These are phyloP conservation scores for Melanotaenia pygmaea DNA, from an alignment of 2,797 vertebrate species.

Conservation along the genomic window DNA sequence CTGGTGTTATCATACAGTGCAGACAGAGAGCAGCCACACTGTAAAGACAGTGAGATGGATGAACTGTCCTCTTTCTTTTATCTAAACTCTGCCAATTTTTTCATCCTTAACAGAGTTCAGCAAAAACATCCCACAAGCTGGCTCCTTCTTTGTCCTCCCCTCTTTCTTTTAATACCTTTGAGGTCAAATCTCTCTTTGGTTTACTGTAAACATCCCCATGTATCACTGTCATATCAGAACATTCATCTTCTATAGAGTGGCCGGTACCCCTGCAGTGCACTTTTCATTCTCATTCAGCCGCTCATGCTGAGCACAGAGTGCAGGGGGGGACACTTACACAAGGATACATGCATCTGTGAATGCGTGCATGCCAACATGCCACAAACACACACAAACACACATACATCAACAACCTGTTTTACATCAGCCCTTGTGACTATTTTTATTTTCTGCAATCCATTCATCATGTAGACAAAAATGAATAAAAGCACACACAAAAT, in stretches of 20 bases:
- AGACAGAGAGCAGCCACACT: constrained; percentile 42
- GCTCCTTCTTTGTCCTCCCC: constrained; percentile 27
- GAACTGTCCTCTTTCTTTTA: constrained; percentile 48
- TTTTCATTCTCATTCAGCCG: constrained; percentile 60
- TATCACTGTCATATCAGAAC: constrained; percentile 84
- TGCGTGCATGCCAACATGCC: constrained; percentile 27
- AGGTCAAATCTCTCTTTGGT: constrained; percentile 46
- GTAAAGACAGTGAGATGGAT: constrained; percentile 56
- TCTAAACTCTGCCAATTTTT: constrained; percentile 45
- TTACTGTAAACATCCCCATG: constrained; percentile 84
- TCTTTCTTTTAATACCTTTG: constrained; percentile 39
- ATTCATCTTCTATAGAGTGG: constrained; percentile 74
- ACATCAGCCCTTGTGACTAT: constrained; percentile 33
- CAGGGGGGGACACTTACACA: constrained; percentile 32
- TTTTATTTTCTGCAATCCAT: constrained; percentile 48
- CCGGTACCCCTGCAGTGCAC: constrained; percentile 54
- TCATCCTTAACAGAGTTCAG: constrained; percentile 35
- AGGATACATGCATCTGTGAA: constrained; percentile 22
- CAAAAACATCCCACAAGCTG: constrained; percentile 54
- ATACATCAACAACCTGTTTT: constrained; percentile 44
- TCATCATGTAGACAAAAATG: constrained; percentile 52
- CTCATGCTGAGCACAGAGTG: constrained; percentile 50
- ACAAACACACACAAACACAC: constrained; percentile 3
- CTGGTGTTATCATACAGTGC: constrained; percentile 57
- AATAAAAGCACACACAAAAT: constrained; percentile 25